Base-by-base conservation (phyloP, 2,797 vertebrate species). In the Poecilia gillii region DNA sequence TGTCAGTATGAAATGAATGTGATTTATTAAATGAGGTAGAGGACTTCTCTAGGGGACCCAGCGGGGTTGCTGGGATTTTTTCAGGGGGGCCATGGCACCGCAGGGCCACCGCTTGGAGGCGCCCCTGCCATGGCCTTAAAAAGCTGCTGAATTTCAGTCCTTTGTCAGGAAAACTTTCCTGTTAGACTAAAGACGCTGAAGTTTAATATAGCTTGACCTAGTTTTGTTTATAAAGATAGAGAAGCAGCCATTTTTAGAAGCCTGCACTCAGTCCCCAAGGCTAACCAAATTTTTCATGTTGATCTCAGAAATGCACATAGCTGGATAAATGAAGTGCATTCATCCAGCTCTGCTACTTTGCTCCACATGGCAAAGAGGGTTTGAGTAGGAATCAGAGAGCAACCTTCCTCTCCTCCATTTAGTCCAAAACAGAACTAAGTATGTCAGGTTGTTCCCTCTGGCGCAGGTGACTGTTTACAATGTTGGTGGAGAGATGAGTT, bases 201-300 rank as follows among this genome's bases (percentile, higher is more conserved):
- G 85, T 93, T 91, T 91, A 89, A 88, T 90, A 89, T 90, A 93
- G 84, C 87, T 75, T 84, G 92, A 91, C 93, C 93, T 88, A 95
- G 87, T 94, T 95, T 91, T 90, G 82, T 86, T 89, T 83, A 76
- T 90, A 82, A 75, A 80, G 70, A 83, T 74, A 86, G 81, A 88
- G 79, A 87, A 79, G 79, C 74, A 36, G 79, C 16, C 70, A 79
- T 82, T 87, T 77, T 87, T 77, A 85, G 83, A 80, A 88, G 79
- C 81, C 79, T 85, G 77, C 86, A 83, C 80, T 89, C 46, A 31
- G 74, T 90, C 85, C 87, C 85, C 57, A 80, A 83, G 82, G 88
- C 82, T 20, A 81, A 89, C 68, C 72, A 68, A 81, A 73, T 85
- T 82, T 87, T 85, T 90, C 82, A 84, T 84, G 84, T 88, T 80